Evolutionary conservation across 2,113 vertebrate genomes (phyloP).

Genomic region (Lipophrys pholis): DNA sequence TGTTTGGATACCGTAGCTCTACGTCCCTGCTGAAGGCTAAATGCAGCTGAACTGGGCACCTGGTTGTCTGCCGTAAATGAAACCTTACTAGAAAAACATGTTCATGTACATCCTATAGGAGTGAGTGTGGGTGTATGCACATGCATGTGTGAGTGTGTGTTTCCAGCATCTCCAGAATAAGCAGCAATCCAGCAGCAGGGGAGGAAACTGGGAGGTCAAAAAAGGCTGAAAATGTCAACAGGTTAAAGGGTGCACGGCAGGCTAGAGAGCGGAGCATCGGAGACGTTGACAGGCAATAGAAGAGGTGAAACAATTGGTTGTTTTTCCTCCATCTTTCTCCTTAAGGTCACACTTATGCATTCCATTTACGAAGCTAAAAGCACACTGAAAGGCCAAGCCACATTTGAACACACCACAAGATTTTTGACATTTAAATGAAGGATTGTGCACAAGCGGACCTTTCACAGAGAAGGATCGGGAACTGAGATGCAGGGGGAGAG

Average conservation of each 20-base stretch:
- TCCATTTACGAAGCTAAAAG: not conserved
- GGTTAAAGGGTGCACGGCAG: slow-evolving; percentile 42
- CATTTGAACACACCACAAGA: not conserved
- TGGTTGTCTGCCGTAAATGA: not conserved
- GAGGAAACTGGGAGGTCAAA: slow-evolving; percentile 16
- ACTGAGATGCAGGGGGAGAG: slow-evolving; percentile 51
- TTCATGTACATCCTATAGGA: not conserved
- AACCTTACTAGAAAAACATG: not conserved
- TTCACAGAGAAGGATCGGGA: slow-evolving; percentile 61
- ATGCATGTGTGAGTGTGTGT: not conserved
- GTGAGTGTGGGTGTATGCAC: not conserved
- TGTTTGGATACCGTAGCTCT: not conserved
- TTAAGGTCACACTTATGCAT: slow-evolving; percentile 41
- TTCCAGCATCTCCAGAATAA: slow-evolving; percentile 6
- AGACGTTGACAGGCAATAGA: slow-evolving; percentile 33
- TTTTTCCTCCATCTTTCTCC: slow-evolving; percentile 56
- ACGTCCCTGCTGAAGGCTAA: not conserved
- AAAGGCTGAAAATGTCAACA: slow-evolving; percentile 24
- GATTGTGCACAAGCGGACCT: slow-evolving; percentile 42
- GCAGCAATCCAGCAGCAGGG: slow-evolving; percentile 17
- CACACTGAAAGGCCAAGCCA: not conserved
- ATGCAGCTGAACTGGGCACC: slow-evolving; percentile 15
- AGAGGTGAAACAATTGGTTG: slow-evolving; percentile 34
- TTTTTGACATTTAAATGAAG: slow-evolving; percentile 1
- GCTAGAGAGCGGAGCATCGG: slow-evolving; percentile 30